phyloP scores from a whole-genome alignment of 2,888 invertebrate species.

The Andrena camellia region DNA sequence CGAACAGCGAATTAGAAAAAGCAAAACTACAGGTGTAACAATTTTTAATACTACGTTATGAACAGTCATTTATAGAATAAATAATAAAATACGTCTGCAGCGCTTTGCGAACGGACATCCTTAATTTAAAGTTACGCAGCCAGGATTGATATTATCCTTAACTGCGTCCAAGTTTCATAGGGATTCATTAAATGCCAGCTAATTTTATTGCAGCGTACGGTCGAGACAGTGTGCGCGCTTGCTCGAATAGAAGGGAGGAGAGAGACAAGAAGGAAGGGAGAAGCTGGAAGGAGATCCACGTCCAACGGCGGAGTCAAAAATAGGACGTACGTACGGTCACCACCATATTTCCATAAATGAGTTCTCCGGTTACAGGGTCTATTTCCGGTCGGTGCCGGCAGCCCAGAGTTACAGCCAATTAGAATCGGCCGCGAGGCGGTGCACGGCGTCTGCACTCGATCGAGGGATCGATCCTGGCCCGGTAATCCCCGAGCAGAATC shows the following conservation, averaged over 20 bases:
- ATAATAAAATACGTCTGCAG: not conserved
- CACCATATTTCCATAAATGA: conserved; percentile 82
- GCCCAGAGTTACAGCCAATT: conserved; percentile 46
- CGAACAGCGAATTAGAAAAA: not conserved
- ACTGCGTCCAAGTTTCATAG: conserved; percentile 1
- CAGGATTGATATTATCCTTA: not conserved
- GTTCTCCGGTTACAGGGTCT: conserved; percentile 82
- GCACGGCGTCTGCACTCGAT: not conserved
- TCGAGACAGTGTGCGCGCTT: not conserved
- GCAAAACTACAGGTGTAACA: not conserved
- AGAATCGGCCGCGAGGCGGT: conserved; percentile 15
- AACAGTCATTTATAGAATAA: not conserved
- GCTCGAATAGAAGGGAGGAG: conserved; percentile 28
- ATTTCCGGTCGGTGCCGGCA: conserved; percentile 74
- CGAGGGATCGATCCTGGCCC: not conserved
- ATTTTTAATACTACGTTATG: not conserved
- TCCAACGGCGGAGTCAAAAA: conserved; percentile 73
- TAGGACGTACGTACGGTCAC: conserved; percentile 72
- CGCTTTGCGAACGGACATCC: not conserved
- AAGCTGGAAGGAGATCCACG: conserved; percentile 39
- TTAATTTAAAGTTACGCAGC: not conserved
- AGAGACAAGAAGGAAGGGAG: conserved; percentile 27
- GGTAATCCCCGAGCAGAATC: not conserved
- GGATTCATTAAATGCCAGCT: conserved; percentile 31
- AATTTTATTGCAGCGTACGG: conserved; percentile 55